phyloP scores from a whole-genome alignment of 2,888 invertebrate genomes.

The Phania funesta region DNA sequence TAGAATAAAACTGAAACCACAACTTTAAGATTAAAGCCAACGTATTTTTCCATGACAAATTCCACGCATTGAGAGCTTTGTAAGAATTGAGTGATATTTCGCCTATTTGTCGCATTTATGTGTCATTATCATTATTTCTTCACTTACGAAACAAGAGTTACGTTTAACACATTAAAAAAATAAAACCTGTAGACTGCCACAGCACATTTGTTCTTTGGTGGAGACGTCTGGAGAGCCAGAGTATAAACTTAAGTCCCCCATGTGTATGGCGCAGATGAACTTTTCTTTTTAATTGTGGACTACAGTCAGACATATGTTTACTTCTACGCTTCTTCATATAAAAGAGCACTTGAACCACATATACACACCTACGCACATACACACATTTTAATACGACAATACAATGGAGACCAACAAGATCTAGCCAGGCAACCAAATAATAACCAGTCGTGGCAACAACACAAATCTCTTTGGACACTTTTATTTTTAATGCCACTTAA shows the following conservation, averaged over 20 bases:
- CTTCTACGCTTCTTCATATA: not conserved
- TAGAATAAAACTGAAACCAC: too few species aligned
- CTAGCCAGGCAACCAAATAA: constrained; percentile 35
- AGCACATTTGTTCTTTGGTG: not conserved
- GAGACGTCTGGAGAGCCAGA: not conserved
- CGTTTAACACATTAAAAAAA: not conserved
- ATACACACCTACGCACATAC: not conserved
- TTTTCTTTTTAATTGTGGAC: constrained; percentile 27
- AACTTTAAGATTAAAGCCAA: too few species aligned
- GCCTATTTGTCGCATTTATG: constrained; percentile 4
- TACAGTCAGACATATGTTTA: not conserved
- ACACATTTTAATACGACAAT: constrained; percentile 30
- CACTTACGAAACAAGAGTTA: not conserved
- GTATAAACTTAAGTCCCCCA: not conserved
- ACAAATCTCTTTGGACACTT: constrained; percentile 63
- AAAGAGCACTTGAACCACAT: not conserved
- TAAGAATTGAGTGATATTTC: too few species aligned
- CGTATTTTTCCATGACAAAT: too few species aligned
- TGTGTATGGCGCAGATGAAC: not conserved
- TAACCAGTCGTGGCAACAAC: constrained; percentile 46
- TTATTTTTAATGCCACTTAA: constrained; percentile 67
- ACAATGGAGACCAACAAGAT: not conserved
- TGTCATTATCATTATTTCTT: constrained; percentile 1
- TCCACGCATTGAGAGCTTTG: too few species aligned
- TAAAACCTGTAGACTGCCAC: not conserved